Evolutionary conservation across 2,797 vertebrate species (phyloP).

Genomic region (Octomys mimax): DNA sequence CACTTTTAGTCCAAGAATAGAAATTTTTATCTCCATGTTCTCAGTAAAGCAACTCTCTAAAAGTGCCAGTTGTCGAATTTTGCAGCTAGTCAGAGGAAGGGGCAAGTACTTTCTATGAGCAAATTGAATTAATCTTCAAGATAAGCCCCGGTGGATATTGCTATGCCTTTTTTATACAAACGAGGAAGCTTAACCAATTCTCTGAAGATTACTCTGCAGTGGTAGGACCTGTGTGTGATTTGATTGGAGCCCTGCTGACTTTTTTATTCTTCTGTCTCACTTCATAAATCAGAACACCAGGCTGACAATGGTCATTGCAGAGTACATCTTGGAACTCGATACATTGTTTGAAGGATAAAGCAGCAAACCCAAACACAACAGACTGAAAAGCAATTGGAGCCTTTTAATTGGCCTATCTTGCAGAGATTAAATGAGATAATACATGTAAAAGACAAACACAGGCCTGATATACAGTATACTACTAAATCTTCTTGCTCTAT

Average conservation of each 20-base stretch:
- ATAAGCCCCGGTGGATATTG: not conserved
- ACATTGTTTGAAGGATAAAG: conserved; percentile 42
- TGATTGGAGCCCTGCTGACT: not conserved
- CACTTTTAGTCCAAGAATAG: not conserved
- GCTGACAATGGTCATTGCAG: not conserved
- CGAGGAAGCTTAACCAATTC: conserved; percentile 29
- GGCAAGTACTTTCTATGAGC: not conserved
- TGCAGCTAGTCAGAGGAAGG: not conserved
- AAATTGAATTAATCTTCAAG: not conserved
- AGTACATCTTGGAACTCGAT: not conserved
- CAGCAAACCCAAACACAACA: conserved; percentile 17
- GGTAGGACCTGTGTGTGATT: not conserved
- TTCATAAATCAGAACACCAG: not conserved
- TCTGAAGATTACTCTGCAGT: not conserved
- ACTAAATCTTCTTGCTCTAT: not conserved
- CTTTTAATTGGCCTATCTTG: not conserved
- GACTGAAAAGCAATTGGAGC: conserved; percentile 8
- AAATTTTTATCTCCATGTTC: conserved; percentile 1
- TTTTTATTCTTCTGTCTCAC: not conserved
- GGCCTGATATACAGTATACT: not conserved
- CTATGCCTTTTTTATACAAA: not conserved
- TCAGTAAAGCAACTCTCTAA: not conserved
- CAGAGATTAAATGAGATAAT: conserved; percentile 43
- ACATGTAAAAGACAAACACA: conserved; percentile 17
- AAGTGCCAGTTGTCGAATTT: not conserved